A percentile compares a stretch with the other conserved stretches of the same genome.
These are phyloP conservation scores for Pammene aurita DNA, from an alignment of 2,888 invertebrate species.

Conservation along the genomic window DNA sequence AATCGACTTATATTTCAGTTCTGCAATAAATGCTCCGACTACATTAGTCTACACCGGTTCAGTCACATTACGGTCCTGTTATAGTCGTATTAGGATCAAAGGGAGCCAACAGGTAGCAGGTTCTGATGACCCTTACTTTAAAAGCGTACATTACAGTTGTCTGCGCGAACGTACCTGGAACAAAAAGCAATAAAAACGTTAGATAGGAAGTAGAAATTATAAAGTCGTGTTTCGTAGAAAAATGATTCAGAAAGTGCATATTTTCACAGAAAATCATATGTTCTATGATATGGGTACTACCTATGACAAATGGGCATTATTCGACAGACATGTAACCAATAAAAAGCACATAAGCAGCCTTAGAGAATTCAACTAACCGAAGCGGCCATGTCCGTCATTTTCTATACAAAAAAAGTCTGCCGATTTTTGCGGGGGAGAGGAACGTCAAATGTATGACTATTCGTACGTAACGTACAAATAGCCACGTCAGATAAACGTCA, in stretches of 20 bases:
- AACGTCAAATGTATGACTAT: no score
- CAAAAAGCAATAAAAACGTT: conserved; percentile 44
- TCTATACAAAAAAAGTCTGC: no score
- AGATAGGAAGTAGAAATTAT: not conserved
- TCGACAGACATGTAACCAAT: no score
- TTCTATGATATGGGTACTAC: no score
- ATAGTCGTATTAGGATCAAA: conserved; percentile 52
- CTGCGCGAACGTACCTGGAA: conserved; percentile 55
- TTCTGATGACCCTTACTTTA: conserved; percentile 39
- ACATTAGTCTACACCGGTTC: conserved; percentile 33
- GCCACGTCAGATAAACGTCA: no score
- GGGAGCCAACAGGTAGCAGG: conserved; percentile 49
- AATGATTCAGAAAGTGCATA: not conserved
- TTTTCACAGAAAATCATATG: not conserved
- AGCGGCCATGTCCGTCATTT: no score
- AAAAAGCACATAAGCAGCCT: no score
- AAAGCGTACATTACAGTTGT: conserved; percentile 37
- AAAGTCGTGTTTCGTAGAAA: not conserved
- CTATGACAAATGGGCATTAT: no score
- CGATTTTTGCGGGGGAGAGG: no score
- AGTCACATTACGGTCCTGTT: conserved; percentile 52
- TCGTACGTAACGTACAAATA: no score
- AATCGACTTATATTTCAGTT: conserved; percentile 39
- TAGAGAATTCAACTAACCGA: no score
- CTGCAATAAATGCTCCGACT: conserved; percentile 38